Conservation (phyloP, 2,113 vertebrate genomes). For the Agapornis roseicollis region DNA sequence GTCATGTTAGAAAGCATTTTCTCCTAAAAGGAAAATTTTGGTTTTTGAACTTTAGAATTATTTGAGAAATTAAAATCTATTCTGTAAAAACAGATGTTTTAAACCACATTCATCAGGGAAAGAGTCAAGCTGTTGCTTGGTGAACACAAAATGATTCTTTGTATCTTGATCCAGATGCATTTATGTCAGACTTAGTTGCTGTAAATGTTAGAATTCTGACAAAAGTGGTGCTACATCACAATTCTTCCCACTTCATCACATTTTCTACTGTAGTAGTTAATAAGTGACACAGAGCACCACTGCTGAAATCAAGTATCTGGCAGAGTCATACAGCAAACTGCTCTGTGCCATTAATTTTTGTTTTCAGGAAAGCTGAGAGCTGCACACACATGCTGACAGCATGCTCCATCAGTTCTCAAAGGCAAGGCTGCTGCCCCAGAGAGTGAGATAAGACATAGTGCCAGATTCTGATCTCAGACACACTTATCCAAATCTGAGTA, state of each 20-base stretch:
- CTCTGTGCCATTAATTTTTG: not conserved
- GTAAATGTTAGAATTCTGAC: not conserved
- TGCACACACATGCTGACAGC: not conserved
- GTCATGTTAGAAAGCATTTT: constrained; percentile 18
- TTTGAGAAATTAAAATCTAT: constrained; percentile 14
- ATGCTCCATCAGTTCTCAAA: not conserved
- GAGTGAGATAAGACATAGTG: not conserved
- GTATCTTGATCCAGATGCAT: not conserved
- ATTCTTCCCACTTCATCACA: not conserved
- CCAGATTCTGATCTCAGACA: not conserved
- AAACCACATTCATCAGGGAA: not conserved
- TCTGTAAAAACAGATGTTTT: constrained; percentile 21
- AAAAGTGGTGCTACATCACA: not conserved
- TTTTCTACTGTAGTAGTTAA: not conserved
- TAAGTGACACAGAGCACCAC: not conserved
- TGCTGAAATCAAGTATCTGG: not conserved
- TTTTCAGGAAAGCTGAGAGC: not conserved
- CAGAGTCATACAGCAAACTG: not conserved
- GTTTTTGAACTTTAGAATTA: constrained; percentile 9
- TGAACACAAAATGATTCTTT: not conserved
- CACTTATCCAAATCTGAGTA: not conserved
- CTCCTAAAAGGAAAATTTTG: not conserved
- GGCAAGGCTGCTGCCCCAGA: not conserved
- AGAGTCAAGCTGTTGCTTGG: not conserved
- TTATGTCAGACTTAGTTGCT: not conserved